Conservation (phyloP, 2,113 vertebrate genomes). For the Baryphthengus martii region DNA sequence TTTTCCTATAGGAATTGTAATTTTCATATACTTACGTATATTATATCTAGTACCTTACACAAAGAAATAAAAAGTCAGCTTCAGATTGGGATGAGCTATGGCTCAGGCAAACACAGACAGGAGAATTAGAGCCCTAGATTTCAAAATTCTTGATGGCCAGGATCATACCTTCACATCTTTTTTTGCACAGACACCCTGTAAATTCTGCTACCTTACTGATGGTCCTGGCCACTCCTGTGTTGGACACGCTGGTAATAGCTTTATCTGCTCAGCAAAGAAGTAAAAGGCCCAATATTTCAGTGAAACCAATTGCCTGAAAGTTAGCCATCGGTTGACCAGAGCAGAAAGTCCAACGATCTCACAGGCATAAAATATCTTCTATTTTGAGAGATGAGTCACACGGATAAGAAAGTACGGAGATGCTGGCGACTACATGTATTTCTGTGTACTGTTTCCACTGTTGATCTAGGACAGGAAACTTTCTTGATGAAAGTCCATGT, state of each 20-base stretch:
- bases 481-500: slow-evolving; percentile 26
- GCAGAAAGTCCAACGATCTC: not conserved
- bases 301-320: not conserved
- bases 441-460: slow-evolving; percentile 17
- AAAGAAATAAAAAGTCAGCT: not conserved
- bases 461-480: slow-evolving; percentile 17
- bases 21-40: not conserved
- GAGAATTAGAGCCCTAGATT: not conserved
- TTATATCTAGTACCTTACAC: not conserved
- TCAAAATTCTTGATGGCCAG: not conserved
- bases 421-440: not conserved
- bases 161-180: not conserved
- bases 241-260: not conserved
- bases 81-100: not conserved
- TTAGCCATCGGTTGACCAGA: not conserved
- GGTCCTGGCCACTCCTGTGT: not conserved
- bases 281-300: not conserved
- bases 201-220: not conserved
- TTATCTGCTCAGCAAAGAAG: not conserved
- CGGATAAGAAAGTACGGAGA: not conserved
- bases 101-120: not conserved
- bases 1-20: not conserved
- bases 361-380: not conserved
- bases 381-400: slow-evolving; percentile 22
- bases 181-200: not conserved